Evolutionary conservation across 1,140 invertebrate genomes (phyloP).

Genomic region (Platyscapa corneri): DNA sequence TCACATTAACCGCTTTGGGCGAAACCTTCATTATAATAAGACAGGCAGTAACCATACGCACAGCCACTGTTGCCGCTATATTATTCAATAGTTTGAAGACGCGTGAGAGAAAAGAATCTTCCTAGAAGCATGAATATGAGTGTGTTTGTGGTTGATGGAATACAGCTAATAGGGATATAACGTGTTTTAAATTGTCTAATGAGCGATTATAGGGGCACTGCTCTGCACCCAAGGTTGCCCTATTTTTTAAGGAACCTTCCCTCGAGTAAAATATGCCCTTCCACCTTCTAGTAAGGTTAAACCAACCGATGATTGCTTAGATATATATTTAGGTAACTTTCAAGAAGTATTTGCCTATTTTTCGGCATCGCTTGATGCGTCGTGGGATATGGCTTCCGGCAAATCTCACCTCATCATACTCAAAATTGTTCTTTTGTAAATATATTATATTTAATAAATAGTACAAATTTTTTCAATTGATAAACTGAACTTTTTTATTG

Average conservation of each 20-base stretch:
- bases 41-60: neutral
- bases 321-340: too few relatives aligned
- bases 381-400: too few relatives aligned
- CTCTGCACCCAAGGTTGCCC: slow-evolving; percentile 59
- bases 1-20: slow-evolving; percentile 43
- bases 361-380: too few relatives aligned
- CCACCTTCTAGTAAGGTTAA: too few relatives aligned
- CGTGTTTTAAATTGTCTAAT: slow-evolving; percentile 74
- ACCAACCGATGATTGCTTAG: too few relatives aligned
- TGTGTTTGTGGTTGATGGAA: slow-evolving; percentile 68
- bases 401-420: too few relatives aligned
- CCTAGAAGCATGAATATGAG: slow-evolving; percentile 67
- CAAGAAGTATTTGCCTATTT: too few relatives aligned
- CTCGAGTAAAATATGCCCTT: neutral
- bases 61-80: slow-evolving; percentile 52
- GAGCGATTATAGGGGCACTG: slow-evolving; percentile 66
- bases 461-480: too few relatives aligned
- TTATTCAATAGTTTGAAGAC: slow-evolving; percentile 61
- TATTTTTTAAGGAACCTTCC: slow-evolving; percentile 47
- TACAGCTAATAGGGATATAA: slow-evolving; percentile 70
- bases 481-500: too few relatives aligned
- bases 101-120: slow-evolving; percentile 57
- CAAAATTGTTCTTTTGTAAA: too few relatives aligned
- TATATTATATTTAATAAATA: too few relatives aligned
- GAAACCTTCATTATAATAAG: slow-evolving; percentile 61